Evolutionary conservation across 2,888 invertebrate genomes (phyloP), one percentile per base, ranked within the genome.

Genomic region (Leptodirus hochenwartii): DNA sequence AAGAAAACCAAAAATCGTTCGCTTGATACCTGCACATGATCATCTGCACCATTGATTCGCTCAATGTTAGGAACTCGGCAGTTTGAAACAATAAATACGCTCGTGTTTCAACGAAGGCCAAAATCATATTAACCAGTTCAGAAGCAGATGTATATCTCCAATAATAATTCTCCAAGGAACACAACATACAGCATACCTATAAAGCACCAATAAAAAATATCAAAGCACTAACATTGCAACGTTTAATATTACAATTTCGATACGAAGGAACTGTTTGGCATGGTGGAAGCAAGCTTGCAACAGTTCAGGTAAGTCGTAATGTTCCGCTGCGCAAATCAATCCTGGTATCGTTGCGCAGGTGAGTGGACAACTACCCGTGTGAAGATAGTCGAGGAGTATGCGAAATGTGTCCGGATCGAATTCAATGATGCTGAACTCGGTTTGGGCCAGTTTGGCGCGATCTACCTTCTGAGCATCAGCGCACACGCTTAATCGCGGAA

Each of bases 141-240:
- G 85, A 82, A 26, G 88, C 90, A 33, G 88, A 88, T 17, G 85
- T 87, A 55, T 90, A 90, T 38, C 90, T 70, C 90, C 90, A 90
- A 54, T 85, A 88, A 56, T 90, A 90, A 54, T 88, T 90, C 55
- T 90, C 90, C 50, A 90, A 59, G 24, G 84, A 80, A 54, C 81
- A 81, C 32, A 90, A 64, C 90, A 90, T 90, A 40, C 76, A 74
- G 57, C 88, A 88, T n/a, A 76, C 74, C 76, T 77, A 53, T 20
- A 53, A 50, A 31, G 31, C 30, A 40, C 20, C 20, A 8, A 20
- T 20, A 20, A 20, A 20, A 6, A 20, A 20, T 8, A 8, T 20
- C n/a, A 6, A n/a, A 20, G 20, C 20, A n/a, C n/a, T 20, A 20
- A n/a, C n/a, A n/a, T n/a, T n/a, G n/a, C n/a, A n/a, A n/a, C n/a